phyloP scores from a whole-genome alignment of 2,113 vertebrate species.

The Dipodomys merriami region DNA sequence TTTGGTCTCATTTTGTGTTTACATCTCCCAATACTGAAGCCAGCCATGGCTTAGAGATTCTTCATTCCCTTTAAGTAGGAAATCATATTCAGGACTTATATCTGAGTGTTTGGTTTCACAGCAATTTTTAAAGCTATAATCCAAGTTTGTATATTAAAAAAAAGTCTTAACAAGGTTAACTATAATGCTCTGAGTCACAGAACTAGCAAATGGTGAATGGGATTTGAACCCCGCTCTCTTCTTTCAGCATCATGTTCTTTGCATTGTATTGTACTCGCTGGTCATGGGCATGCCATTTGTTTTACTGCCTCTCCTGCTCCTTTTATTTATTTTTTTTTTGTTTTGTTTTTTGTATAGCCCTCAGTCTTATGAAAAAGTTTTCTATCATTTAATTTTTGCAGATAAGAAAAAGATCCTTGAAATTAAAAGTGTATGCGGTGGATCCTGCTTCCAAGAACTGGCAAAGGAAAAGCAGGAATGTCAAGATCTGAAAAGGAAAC shows the following conservation, averaged over 20 bases:
- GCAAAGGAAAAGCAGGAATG: slow-evolving; percentile 89
- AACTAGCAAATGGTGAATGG: not conserved
- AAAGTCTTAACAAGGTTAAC: not conserved
- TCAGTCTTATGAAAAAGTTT: slow-evolving; percentile 51
- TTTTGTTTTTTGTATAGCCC: not conserved
- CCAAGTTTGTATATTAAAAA: not conserved
- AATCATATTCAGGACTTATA: not conserved
- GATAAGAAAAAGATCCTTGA: slow-evolving; percentile 77
- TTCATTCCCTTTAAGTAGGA: not conserved
- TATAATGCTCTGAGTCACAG: not conserved
- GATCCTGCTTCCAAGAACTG: slow-evolving; percentile 84
- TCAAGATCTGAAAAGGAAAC: slow-evolving; percentile 89
- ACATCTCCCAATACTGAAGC: not conserved
- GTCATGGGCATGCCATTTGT: not conserved
- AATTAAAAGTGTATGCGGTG: slow-evolving; percentile 80
- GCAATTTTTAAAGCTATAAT: not conserved
- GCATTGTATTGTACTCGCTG: not conserved
- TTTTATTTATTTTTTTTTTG: too few species aligned
- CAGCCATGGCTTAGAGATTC: slow-evolving; percentile 13
- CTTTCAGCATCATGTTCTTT: not conserved
- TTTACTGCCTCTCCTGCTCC: not conserved
- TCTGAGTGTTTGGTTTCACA: not conserved
- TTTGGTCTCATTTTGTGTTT: not conserved
- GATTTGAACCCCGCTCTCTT: not conserved
- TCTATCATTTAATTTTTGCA: slow-evolving; percentile 75